Base-by-base conservation (phyloP, 2,113 vertebrate genomes). In the Periophthalmus modestus region DNA sequence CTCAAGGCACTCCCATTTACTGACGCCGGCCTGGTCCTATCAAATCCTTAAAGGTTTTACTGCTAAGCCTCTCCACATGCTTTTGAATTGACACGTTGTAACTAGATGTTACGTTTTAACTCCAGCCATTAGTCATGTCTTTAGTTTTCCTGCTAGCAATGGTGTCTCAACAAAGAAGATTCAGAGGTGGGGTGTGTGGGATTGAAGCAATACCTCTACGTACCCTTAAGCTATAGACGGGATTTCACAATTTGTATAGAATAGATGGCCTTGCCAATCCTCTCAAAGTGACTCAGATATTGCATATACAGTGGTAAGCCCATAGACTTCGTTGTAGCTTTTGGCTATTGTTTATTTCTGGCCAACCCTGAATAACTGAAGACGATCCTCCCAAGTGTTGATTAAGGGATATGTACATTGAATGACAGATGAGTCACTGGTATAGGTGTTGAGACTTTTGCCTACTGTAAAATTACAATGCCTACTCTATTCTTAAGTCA, bases 161-260 rank as follows among this genome's bases (percentile, higher is more conserved):
- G 69, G 85, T 85, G 81, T 82, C 75, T 89, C 87, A 90, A 80
- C 85, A 79, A 83, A 76, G 72, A 77, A 74, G 78, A 87, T 83
- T 85, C 72, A 71, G 58, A 89, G 89, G 86, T 78, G 81, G 77
- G 73, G 82, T 69, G 1, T 71, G n/a, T 5, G 70, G 80, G 81
- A 86, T 82, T 79, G 61, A 70, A 24, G 63, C 57, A 57, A 75
- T 80, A 65, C 71, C 55, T 82, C 84, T 55, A 55, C 52, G 21
- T 55, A 71, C 71, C 86, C 78, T 73, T 70, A 77, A 90, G 85
- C 74, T 84, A 83, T 63, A 81, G 82, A 59, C 72, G 7, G 7
- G 73, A 80, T 85, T 85, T 83, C 84, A 89, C 87, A 85, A 88
- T 72, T 70, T 28, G 23, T 74, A 66, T 58, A 67, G 72, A 77